Evolutionary conservation across 2,888 invertebrate genomes (phyloP).

Genomic region (Drosophila diplacantha): DNA sequence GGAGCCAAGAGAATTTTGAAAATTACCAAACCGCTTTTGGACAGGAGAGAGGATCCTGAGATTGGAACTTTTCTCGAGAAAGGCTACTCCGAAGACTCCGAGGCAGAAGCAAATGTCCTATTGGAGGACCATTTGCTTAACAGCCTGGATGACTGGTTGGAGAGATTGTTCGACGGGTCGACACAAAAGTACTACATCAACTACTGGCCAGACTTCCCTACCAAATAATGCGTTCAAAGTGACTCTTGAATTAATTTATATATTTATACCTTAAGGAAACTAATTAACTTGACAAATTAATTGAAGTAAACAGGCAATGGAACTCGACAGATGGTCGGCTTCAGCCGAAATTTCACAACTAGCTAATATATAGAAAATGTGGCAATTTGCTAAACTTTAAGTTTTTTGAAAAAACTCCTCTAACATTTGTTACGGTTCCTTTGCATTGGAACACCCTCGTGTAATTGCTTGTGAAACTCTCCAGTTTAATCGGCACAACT

Average conservation of each 20-base stretch:
- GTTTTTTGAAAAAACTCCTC: constrained; percentile 8
- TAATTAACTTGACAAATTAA: neutral
- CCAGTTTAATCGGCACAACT: constrained; percentile 2
- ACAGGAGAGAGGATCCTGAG: constrained; percentile 83
- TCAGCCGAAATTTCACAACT: constrained; percentile 4
- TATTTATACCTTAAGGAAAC: neutral
- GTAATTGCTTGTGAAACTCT: constrained; percentile 5
- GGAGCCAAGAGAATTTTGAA: constrained; percentile 86
- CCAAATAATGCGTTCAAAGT: constrained; percentile 80
- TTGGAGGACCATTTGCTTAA: constrained; percentile 89
- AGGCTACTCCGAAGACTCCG: constrained; percentile 83
- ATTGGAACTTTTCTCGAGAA: constrained; percentile 92
- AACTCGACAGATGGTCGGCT: constrained; percentile 7
- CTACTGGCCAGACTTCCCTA: constrained; percentile 98
- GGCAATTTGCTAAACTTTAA: constrained; percentile 10
- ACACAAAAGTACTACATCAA: constrained; percentile 97
- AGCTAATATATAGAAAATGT: constrained; percentile 11
- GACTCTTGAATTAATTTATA: constrained; percentile 1
- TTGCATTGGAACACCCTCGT: constrained; percentile 8
- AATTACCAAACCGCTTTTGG: constrained; percentile 82
- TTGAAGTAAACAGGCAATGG: neutral
- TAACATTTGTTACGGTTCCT: constrained; percentile 8
- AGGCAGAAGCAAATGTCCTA: constrained; percentile 79
- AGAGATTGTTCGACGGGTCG: constrained; percentile 96
- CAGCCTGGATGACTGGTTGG: constrained; percentile 97